Evolutionary conservation across 2,113 vertebrate species (phyloP), one percentile per base, ranked within the genome.

Genomic region (Brachirus orientalis): DNA sequence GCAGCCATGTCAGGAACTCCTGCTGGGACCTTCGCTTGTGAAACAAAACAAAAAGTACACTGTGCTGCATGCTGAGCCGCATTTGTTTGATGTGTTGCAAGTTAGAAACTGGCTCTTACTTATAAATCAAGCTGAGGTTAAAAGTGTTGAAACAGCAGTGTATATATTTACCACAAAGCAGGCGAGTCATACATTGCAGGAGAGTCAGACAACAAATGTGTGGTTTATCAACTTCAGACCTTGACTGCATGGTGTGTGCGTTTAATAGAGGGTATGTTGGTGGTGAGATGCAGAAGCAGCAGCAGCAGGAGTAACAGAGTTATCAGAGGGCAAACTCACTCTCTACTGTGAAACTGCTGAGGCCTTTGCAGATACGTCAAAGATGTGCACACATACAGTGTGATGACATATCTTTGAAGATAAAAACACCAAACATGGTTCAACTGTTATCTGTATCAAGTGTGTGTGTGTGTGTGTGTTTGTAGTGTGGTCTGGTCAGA

Each of bases 41-140:
- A 85, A 79, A 47, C 59, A 86, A 85, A 79, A 47, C 59, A 86
- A 81, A 47, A 75, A 75, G 65, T 57, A 63, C 57, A 61, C 75
- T 53, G 41, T 63, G 75, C 59, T 84, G 80, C 75, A 83, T 64
- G 68, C 75, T 53, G 57, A 85, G 70, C 60, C 68, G 64, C 20
- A 3, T 55, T 58, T 72, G 72, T 77, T 73, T 76, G 77, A 52
- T 38, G 18, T 19, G 13, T 60, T 53, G 18, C 20, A 16, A 55
- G 13, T 58, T 59, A 45, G 50, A 75, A 35, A 50, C 14, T 14
- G 59, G 20, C 35, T 54, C 56, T 10, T 14, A 3, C 12, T 41
- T 55, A 45, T 8, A 33, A 50, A 69, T 22, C 11, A 45, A 64
- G 40, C 14, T 43, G 53, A 55, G 19, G 66, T 65, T 61, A 10